A percentile compares a stretch with the other conserved stretches of the same genome.
These are phyloP conservation scores for Condylura cristata DNA, from an alignment of 2,113 vertebrate genomes.

Conservation along the genomic window DNA sequence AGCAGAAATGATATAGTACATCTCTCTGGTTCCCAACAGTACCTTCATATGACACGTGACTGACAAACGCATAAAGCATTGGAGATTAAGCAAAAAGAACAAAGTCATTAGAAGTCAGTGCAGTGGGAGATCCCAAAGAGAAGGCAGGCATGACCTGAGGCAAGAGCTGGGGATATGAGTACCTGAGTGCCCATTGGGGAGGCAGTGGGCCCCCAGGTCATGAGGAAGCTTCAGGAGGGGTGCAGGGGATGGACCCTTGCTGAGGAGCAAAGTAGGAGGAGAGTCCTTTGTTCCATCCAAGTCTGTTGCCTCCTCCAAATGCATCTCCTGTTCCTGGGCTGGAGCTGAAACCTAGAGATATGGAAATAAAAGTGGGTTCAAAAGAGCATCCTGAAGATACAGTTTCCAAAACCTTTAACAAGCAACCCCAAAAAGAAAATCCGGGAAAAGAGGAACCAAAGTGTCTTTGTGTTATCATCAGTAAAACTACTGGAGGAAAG, in stretches of 20 bases:
- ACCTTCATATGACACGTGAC: background rate
- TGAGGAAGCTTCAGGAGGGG: background rate
- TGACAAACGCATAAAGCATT: background rate
- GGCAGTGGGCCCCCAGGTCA: background rate
- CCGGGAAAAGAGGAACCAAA: background rate
- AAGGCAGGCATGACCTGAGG: background rate
- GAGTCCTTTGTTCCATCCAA: background rate
- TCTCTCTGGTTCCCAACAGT: background rate
- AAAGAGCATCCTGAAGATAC: background rate
- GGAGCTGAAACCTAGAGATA: constrained; percentile 51
- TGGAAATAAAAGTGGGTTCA: constrained; percentile 39
- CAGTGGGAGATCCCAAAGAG: background rate
- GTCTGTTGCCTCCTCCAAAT: background rate
- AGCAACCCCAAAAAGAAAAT: background rate
- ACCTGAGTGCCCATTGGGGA: background rate
- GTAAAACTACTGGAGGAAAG: background rate
- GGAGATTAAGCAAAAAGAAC: constrained; percentile 18
- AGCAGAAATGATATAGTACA: background rate
- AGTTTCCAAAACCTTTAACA: background rate
- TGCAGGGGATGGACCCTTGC: background rate
- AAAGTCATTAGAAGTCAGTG: background rate
- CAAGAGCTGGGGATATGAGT: background rate
- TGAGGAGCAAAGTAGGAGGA: background rate
- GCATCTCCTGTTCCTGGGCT: constrained; percentile 35
- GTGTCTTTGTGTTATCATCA: background rate